Base-by-base conservation (phyloP, 2,888 invertebrate genomes). In the Mesorhabditis belari region DNA sequence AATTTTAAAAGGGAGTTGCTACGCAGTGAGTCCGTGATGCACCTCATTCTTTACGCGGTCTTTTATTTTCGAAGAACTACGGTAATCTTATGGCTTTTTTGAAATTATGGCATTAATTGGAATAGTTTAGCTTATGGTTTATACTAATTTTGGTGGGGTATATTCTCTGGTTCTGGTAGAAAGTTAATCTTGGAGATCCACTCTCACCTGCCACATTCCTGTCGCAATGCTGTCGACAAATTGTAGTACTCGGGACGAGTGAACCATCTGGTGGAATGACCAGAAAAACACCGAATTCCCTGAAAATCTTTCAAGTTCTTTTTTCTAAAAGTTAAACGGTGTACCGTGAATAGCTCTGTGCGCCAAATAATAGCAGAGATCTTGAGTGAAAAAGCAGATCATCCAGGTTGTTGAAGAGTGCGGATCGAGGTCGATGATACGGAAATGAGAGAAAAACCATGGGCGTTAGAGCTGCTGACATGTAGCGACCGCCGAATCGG, bases 161-260 rank as follows among this genome's bases (percentile, higher is more conserved):
- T n/a, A n/a, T n/a, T n/a, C n/a, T n/a, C n/a, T n/a, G n/a, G n/a
- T n/a, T 51, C n/a, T 19, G 51, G 21, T 51, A 17, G 44, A 9
- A 44, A 44, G 9, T 17, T 17, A 12, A 44, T 51, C n/a, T 19
- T 17, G 21, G 17, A 17, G 2, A 9, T 51, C 21, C 51, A 12
- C n/a, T 9, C 17, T 21, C 17, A 51, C 21, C 51, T 17, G 21
- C 21, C 51, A 50, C 87, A 88, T 80, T 0, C 89, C 81, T 91
- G 90, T 50, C 91, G 83, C 61, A 90, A 85, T 0, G 90, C 90
- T 5, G 90, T 89, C 3, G 88, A 87, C 82, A 90, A 85, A 82
- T 90, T 91, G 83, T 89, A 90, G 81, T 90, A 90, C 82, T 91
- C 91, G 0, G 90, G 90, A 90, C 63, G 89, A 90, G 76, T 91